phyloP scores from a whole-genome alignment of 2,797 vertebrate genomes.

The Peromyscus attwateri region DNA sequence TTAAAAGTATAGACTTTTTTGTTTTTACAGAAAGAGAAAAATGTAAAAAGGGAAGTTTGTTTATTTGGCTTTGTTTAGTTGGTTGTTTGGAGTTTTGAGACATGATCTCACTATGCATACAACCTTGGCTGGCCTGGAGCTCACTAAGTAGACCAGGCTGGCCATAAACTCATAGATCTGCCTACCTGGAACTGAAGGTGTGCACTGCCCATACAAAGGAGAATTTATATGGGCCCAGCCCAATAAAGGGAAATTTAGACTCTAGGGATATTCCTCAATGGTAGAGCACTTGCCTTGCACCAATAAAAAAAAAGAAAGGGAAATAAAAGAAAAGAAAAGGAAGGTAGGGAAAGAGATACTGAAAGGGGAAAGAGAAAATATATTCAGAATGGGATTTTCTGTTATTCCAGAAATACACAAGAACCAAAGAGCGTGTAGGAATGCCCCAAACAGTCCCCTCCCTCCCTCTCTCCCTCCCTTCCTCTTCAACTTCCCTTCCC shows the following conservation, averaged over 20 bases:
- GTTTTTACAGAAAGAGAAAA: background rate
- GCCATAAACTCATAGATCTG: background rate
- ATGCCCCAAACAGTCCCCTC: background rate
- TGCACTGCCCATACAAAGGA: background rate
- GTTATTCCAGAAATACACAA: background rate
- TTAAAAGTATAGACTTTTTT: background rate
- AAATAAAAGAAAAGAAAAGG: background rate
- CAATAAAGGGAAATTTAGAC: background rate
- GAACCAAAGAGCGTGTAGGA: background rate
- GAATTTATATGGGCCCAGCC: background rate
- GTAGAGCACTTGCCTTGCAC: background rate
- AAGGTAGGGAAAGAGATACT: background rate
- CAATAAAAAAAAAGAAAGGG: background rate
- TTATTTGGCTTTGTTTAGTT: background rate
- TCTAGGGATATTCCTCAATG: background rate
- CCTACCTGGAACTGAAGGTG: background rate
- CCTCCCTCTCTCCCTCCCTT: accelerated
- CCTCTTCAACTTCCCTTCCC: background rate
- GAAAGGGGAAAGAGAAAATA: background rate
- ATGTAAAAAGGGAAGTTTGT: background rate
- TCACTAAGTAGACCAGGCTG: background rate
- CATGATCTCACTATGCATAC: background rate
- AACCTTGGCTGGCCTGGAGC: background rate
- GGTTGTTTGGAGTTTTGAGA: background rate
- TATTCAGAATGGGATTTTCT: background rate